Evolutionary conservation across 1,140 invertebrate species (phyloP), one percentile per base, ranked within the genome.

Genomic region (Ips nitidus): DNA sequence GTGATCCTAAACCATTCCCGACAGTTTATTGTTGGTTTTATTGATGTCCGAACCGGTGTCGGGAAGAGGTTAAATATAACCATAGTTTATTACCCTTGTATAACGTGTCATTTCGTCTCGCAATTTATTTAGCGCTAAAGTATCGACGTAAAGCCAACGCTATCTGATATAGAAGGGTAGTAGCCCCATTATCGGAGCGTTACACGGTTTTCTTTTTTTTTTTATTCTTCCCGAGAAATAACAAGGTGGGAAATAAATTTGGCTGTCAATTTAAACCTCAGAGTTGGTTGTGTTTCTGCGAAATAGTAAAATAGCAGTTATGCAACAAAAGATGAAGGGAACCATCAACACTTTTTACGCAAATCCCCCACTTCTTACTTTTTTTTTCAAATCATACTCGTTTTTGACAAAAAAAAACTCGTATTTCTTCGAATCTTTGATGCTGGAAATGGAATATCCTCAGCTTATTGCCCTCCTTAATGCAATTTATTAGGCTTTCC

Each of bases 91-190:
- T 37, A 39, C 22, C 60, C 38, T 22, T 63, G 43, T 52, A 52
- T 63, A 42, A 52, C 63, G 63, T 56, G 41, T 65, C 63, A 43
- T 55, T 56, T 56, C 52, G 22, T 65, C 41, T 41, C 41, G 41
- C 39, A 56, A 40, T 56, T 65, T 56, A 65, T 65, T 65, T 56
- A 56, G 41, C 41, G 63, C 5, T 65, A 56, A 65, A 65, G 39
- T 65, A 65, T 65, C 40, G 52, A 43, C 47, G 42, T 36, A 63
- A 52, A 63, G 1, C 47, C 47, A 39, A 52, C 39, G 63, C 56
- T 56, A 41, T 55, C 52, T 56, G 63, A 65, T 63, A 63, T 59
- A 40, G 38, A 50, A 47, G 5, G n/a, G 45, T 5, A 6, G 53
- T 53, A 8, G 1, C 6, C 45, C 40, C 52, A 38, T 65, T 53